Evolutionary conservation across 2,888 invertebrate species (phyloP).

Genomic region (Himalopsyche japonica): DNA sequence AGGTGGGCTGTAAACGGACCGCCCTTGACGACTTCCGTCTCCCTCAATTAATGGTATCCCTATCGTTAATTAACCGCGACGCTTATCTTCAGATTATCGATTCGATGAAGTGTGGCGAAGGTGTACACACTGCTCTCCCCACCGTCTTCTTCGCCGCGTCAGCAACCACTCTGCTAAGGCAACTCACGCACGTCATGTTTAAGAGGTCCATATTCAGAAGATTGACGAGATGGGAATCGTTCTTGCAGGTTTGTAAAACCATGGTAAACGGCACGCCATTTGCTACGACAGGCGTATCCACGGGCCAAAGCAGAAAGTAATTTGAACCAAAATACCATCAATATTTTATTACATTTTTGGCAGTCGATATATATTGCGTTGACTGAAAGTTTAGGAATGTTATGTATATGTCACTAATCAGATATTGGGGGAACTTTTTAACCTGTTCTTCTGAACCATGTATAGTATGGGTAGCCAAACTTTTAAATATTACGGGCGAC

Average conservation of each 20-base stretch:
- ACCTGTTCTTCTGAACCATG: too few relatives aligned
- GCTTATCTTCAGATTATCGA: conserved; percentile 3
- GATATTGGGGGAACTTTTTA: too few relatives aligned
- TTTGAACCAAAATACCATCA: too few relatives aligned
- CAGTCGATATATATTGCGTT: too few relatives aligned
- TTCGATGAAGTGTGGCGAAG: conserved; percentile 21
- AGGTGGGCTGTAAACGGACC: neutral
- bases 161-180: conserved; percentile 2
- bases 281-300: too few relatives aligned
- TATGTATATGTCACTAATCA: too few relatives aligned
- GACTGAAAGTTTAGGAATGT: too few relatives aligned
- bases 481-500: too few relatives aligned
- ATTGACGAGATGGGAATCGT: conserved; percentile 16
- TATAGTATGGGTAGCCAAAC: too few relatives aligned
- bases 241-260: conserved; percentile 11
- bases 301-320: too few relatives aligned
- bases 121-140: conserved; percentile 4
- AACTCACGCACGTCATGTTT: conserved; percentile 23
- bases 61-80: neutral
- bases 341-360: too few relatives aligned
- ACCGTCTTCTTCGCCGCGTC: conserved; percentile 16
- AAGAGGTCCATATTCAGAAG: conserved; percentile 26
- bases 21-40: neutral
- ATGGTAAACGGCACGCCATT: too few relatives aligned
- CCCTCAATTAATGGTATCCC: neutral